Percentiles rank a stretch among this genome's conserved stretches.
Conservation (phyloP, 2,113 vertebrate species). For the Felis chaus region DNA sequence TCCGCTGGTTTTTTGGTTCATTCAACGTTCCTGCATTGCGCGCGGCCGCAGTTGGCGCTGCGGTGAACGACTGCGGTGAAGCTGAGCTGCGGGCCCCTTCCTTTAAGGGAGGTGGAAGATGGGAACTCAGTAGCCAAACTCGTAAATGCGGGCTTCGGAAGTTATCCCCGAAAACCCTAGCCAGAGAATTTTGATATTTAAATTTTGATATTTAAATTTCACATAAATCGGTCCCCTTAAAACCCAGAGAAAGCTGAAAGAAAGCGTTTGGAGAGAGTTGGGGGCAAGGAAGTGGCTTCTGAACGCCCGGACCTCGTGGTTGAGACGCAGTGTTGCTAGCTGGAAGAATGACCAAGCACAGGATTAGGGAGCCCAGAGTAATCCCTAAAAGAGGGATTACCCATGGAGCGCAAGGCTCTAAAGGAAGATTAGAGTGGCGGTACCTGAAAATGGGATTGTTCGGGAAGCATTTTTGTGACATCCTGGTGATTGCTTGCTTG, state of each 20-base stretch:
- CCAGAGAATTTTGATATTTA: neutral
- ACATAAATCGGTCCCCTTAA: neutral
- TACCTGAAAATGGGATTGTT: neutral
- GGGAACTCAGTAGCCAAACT: neutral
- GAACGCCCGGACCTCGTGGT: neutral
- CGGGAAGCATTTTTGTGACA: neutral
- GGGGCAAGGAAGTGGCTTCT: neutral
- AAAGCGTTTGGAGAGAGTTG: neutral
- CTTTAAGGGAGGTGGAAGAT: neutral
- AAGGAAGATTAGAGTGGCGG: neutral
- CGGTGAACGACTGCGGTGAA: rapidly evolving
- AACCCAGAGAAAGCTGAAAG: neutral
- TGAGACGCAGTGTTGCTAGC: neutral
- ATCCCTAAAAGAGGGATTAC: neutral
- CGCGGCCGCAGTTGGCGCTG: neutral
- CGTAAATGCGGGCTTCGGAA: neutral
- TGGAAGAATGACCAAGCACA: neutral
- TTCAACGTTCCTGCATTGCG: neutral
- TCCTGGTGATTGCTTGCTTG: neutral
- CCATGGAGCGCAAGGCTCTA: neutral
- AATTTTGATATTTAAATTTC: neutral
- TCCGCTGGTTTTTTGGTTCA: neutral
- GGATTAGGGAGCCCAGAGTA: neutral
- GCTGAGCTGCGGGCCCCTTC: neutral
- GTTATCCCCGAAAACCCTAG: neutral